These are phyloP conservation scores for Spongilla lacustris DNA, from an alignment of 37 sponge, comb jelly and placozoan species.

Conservation along the genomic window DNA sequence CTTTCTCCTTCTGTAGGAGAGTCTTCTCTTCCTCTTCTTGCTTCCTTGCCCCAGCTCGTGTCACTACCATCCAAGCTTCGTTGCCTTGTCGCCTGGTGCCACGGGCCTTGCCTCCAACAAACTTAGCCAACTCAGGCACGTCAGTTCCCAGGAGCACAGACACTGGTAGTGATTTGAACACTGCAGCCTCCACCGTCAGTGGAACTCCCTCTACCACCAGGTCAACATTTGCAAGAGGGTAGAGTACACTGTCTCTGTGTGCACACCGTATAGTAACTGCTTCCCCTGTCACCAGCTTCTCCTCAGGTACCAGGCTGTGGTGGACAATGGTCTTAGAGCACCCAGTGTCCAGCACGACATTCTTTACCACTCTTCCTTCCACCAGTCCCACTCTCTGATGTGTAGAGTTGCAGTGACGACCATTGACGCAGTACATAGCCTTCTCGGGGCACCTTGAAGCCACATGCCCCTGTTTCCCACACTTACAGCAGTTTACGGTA, in stretches of 20 bases:
- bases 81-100: background rate
- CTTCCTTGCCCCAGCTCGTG: conserved; percentile 13
- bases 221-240: conserved; percentile 23
- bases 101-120: background rate
- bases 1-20: background rate
- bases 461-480: conserved; percentile 14
- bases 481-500: conserved; percentile 13
- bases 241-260: conserved; percentile 30
- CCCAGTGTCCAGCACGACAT: conserved; percentile 27
- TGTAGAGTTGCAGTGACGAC: background rate
- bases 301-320: conserved; percentile 20
- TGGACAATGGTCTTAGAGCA: conserved; percentile 17
- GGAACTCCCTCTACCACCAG: conserved; percentile 1
- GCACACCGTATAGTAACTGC: conserved; percentile 35
- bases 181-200: conserved; percentile 14
- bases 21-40: background rate
- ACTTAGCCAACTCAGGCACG: conserved; percentile 5
- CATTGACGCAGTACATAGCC: conserved; percentile 1
- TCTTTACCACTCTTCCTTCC: conserved; percentile 17
- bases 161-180: conserved; percentile 20
- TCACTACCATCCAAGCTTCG: background rate
- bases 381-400: conserved; percentile 6
- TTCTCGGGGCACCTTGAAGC: conserved; percentile 8
- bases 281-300: conserved; percentile 3
- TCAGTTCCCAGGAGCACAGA: conserved; percentile 37